phyloP scores from a whole-genome alignment of 2,888 invertebrate genomes.

The Ypsolopha scabrella region DNA sequence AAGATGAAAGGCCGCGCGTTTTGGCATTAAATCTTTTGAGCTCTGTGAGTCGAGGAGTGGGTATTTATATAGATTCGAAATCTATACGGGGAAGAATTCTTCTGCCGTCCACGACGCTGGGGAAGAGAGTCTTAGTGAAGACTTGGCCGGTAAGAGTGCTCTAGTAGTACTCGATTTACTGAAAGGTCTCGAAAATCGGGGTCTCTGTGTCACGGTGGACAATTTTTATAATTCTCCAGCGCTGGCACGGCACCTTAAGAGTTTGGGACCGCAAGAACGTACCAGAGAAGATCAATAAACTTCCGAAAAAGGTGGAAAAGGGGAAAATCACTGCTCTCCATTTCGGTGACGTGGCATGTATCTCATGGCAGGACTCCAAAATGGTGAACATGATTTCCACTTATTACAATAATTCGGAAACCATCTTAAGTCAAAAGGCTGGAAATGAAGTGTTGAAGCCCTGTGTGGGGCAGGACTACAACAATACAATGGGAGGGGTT shows the following conservation, averaged over 20 bases:
- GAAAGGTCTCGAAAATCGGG: background rate
- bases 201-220: background rate
- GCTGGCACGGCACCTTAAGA: background rate
- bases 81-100: background rate
- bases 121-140: background rate
- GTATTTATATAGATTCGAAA: background rate
- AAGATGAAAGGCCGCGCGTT: background rate
- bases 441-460: background rate
- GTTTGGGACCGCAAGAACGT: conserved; percentile 1
- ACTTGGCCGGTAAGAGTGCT: background rate
- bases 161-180: background rate
- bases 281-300: background rate
- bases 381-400: conserved; percentile 4
- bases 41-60: conserved; percentile 1
- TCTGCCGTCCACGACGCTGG: background rate
- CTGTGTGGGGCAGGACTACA: conserved; percentile 2
- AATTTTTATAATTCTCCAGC: conserved; percentile 2
- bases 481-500: conserved; percentile 4
- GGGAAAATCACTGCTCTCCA: conserved; percentile 3
- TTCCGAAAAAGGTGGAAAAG: background rate
- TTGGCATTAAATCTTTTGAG: conserved; percentile 1
- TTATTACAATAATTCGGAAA: background rate
- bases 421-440: background rate
- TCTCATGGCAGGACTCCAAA: conserved; percentile 3
- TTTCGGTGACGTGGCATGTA: conserved; percentile 1